Base-by-base conservation (phyloP, 1,140 invertebrate genomes). In the Holotrichia oblita region DNA sequence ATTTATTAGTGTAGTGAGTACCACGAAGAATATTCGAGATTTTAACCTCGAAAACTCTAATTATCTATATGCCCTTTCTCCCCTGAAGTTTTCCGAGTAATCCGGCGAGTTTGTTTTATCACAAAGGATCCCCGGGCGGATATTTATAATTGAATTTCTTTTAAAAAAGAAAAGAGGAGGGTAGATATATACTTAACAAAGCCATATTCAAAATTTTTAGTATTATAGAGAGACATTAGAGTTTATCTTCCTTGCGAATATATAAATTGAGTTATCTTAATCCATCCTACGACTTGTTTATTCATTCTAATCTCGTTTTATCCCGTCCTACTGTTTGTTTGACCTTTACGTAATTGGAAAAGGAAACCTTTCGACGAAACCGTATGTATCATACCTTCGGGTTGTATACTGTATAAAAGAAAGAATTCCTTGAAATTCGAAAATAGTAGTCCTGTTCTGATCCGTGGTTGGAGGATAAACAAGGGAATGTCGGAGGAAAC, bases 241-340 rank as follows among this genome's bases (percentile, higher is more conserved):
- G 4, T 48, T 48, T 48, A 48, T 12, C 10, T 41, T 48, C 44
- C n/a, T n/a, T n/a, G 44, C 44, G n/a, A 3, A 3, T 48, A 48
- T 48, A 48, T 48, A 48, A 48, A 48, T 48, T 48, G n/a, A 48
- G 44, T 48, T 48, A 48, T 12, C 44, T 48, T 48, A 48, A 48
- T 6, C 9, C 9, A 48, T 12, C 44, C 10, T 48, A 48, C 44
- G 44, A 14, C 10, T 48, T 48, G 10, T 48, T 48, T 48, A 48
- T 48, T 48, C 44, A 48, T 10, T 48, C 44, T 48, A 48, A 48
- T 10, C 44, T 48, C 44, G 10, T 48, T 48, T 48, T 12, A 48
- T 48, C n/a, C n/a, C 3, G n/a, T 48, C 44, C 4, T 9, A 2
- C 9, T 48, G 44, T 10, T 48, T 48, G n/a, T 48, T 48, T 48